Percentiles rank a stretch among this genome's conserved stretches.
phyloP scores from a whole-genome alignment of 2,888 invertebrate species.

The Cataglyphis albicans region DNA sequence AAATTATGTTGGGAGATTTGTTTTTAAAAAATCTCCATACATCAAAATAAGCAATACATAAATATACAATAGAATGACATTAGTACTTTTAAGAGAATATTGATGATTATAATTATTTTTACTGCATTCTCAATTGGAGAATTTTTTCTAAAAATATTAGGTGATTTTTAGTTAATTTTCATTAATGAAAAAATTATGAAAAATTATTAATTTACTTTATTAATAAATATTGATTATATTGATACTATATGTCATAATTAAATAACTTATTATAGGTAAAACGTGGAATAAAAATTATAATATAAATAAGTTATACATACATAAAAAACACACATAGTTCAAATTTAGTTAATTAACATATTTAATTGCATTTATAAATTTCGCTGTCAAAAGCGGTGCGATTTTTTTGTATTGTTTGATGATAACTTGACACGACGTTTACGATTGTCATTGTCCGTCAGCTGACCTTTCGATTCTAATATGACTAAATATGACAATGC shows the following conservation, averaged over 20 bases:
- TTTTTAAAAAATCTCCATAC: background rate
- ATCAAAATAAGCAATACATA: background rate
- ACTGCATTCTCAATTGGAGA: background rate
- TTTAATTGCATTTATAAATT: background rate
- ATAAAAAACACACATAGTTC: background rate
- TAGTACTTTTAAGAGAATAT: background rate
- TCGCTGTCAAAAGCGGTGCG: background rate
- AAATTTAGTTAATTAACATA: background rate
- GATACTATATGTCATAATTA: background rate
- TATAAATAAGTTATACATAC: background rate
- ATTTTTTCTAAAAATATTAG: background rate
- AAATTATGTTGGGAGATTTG: background rate
- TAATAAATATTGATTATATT: background rate
- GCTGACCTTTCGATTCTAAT: slow-evolving; percentile 72
- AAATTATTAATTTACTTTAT: background rate
- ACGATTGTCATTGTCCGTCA: slow-evolving; percentile 59
- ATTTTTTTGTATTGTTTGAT: slow-evolving; percentile 15
- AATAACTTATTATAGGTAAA: background rate
- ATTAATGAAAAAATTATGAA: background rate
- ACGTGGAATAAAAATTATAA: background rate
- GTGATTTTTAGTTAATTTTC: background rate
- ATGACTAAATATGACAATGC: slow-evolving; percentile 59
- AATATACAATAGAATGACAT: background rate
- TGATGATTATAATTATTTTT: background rate
- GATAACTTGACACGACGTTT: slow-evolving; percentile 51